A percentile compares a stretch with the other conserved stretches of the same genome.
phyloP scores from a whole-genome alignment of 2,888 invertebrate genomes.

The Drosophila subquinaria region DNA sequence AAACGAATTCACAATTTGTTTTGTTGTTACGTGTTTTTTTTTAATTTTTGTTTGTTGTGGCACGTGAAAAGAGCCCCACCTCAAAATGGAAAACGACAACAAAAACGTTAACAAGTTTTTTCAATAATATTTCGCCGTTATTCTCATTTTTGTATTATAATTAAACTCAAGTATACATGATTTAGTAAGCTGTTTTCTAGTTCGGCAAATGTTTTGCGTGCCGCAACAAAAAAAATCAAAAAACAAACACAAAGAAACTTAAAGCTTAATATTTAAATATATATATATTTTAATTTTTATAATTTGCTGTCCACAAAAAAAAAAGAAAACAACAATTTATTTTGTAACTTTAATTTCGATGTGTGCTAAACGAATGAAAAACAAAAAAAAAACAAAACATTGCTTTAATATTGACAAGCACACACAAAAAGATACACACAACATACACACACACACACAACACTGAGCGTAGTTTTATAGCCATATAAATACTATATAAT shows the following conservation, averaged over 20 bases:
- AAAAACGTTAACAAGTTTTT: slow-evolving; percentile 18
- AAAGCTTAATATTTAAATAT: slow-evolving; percentile 24
- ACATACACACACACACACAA: slow-evolving; percentile 33
- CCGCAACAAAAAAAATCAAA: slow-evolving; percentile 20
- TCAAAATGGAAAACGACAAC: background rate
- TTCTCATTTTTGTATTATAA: slow-evolving; percentile 43
- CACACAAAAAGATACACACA: slow-evolving; percentile 40
- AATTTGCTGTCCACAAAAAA: slow-evolving; percentile 39
- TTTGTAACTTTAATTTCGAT: slow-evolving; percentile 34
- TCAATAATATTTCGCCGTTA: slow-evolving; percentile 17
- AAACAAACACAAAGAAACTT: slow-evolving; percentile 9
- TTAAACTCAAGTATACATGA: slow-evolving; percentile 15
- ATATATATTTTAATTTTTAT: slow-evolving; percentile 4
- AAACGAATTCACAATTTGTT: slow-evolving; percentile 34
- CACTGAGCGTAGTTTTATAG: slow-evolving; percentile 68
- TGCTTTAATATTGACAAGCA: slow-evolving; percentile 52
- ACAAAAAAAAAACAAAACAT: slow-evolving; percentile 9
- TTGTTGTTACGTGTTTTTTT: slow-evolving; percentile 29
- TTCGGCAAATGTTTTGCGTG: slow-evolving; percentile 37
- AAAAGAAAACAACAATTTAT: slow-evolving; percentile 16
- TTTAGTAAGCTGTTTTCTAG: slow-evolving; percentile 22
- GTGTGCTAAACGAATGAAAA: slow-evolving; percentile 60
- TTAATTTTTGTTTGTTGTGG: slow-evolving; percentile 23
- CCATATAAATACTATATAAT: slow-evolving; percentile 60
- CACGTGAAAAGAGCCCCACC: slow-evolving; percentile 10